Evolutionary conservation across 2,797 vertebrate genomes (phyloP), one percentile per base, ranked within the genome.

Genomic region (Rhyacichthys aspro): DNA sequence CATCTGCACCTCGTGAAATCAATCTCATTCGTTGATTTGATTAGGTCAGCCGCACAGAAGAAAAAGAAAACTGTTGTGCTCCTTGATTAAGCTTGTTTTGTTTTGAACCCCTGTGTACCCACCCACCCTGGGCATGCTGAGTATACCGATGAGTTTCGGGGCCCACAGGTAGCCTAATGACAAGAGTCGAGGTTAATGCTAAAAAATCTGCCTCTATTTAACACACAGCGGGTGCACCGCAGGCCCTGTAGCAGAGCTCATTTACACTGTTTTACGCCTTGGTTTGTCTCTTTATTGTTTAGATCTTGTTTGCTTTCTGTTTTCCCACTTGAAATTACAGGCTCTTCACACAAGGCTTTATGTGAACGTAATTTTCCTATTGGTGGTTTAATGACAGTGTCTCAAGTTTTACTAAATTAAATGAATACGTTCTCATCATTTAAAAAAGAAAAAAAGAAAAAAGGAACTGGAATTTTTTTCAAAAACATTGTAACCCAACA

Each of bases 1-100:
- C 90, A 91, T 91, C 89, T 90, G 91, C 80, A 88, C 84, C 86
- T 85, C 59, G 74, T 84, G 86, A 88, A 90, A 91, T 90, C 88
- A 85, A 87, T 91, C 85, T 86, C 74, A 80, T 87, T 90, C 74
- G 55, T 78, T 88, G 84, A 91, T 91, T 91, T 88, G 84, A 90
- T 90, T 91, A 89, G 88, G 87, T 90, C 86, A 78, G 87, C 79
- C 65, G 15, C 78, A 62, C 77, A 65, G 78, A 76, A 81, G 74
- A 89, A 83, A 86, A 77, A 86, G 70, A 87, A 82, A 88, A 84
- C 77, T 82, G 83, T 87, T 89, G 81, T 87, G 82, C 74, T 84
- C 69, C 83, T 85, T 87, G 84, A 89, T 90, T 88, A 88, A 81
- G 79, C 83, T 79, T 84, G 83, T 85, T 83, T 85, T 74, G 74